Percentiles rank a stretch among this genome's conserved stretches.
Conservation (phyloP, 1,140 invertebrate species). For the Pomacea maculata region DNA sequence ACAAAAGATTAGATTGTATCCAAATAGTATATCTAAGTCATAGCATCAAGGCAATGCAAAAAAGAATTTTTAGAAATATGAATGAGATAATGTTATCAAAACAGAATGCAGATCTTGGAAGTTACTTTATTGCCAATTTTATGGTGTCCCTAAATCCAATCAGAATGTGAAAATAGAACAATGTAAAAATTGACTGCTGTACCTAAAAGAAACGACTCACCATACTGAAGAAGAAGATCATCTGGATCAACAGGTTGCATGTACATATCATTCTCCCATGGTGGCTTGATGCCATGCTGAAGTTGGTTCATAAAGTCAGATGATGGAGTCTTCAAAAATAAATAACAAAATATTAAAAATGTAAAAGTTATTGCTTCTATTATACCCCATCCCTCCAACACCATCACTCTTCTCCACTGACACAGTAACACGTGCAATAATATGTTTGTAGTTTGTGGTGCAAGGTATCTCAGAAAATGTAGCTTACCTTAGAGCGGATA, state of each 20-base stretch:
- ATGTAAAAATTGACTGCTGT: too few species aligned
- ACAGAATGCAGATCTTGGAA: too few species aligned
- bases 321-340: constrained; percentile 36
- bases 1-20: background rate
- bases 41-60: too few species aligned
- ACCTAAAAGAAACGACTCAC: constrained; percentile 66
- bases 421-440: too few species aligned
- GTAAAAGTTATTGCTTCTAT: too few species aligned
- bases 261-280: constrained; percentile 70
- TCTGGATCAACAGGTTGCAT: constrained; percentile 79
- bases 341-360: background rate
- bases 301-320: constrained; percentile 11
- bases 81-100: too few species aligned
- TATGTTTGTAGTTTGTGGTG: too few species aligned
- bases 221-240: constrained; percentile 86
- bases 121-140: too few species aligned
- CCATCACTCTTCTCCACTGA: background rate
- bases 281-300: background rate
- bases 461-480: background rate
- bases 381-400: background rate
- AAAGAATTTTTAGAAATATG: too few species aligned
- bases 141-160: too few species aligned
- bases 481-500: constrained; percentile 72
- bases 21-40: too few species aligned
- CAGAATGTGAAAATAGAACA: too few species aligned